phyloP scores from a whole-genome alignment of 2,888 invertebrate species.

The Cerastis leucographa region DNA sequence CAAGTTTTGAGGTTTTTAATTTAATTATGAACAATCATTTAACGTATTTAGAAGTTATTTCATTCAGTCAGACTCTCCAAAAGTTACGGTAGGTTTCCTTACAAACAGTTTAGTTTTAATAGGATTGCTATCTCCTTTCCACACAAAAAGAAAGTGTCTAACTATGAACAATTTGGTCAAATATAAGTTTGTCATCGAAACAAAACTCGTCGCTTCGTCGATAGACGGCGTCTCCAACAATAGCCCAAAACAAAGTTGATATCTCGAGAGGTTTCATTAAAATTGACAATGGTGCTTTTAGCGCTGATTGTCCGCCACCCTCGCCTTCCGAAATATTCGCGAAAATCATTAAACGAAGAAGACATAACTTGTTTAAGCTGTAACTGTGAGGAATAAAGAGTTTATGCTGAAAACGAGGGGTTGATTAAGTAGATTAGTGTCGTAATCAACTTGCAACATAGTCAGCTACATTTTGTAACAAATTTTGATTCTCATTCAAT shows the following conservation, averaged over 20 bases:
- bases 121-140: slow-evolving; percentile 32
- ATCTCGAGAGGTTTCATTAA: slow-evolving; percentile 73
- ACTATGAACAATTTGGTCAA: slow-evolving; percentile 58
- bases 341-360: slow-evolving; percentile 65
- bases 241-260: slow-evolving; percentile 70
- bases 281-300: slow-evolving; percentile 73
- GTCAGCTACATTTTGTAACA: slow-evolving; percentile 14
- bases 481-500: slow-evolving; percentile 35
- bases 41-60: not conserved
- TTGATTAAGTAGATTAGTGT: slow-evolving; percentile 49
- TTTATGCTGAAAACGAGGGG: slow-evolving; percentile 42
- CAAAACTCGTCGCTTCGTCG: slow-evolving; percentile 42
- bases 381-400: slow-evolving; percentile 54
- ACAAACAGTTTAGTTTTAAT: slow-evolving; percentile 45
- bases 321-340: slow-evolving; percentile 60
- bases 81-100: not conserved
- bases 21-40: not conserved
- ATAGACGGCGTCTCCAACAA: slow-evolving; percentile 54
- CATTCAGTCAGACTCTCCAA: not conserved
- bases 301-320: slow-evolving; percentile 66
- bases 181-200: slow-evolving; percentile 58
- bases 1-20: not conserved
- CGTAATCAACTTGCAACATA: slow-evolving; percentile 33
- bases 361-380: slow-evolving; percentile 63
- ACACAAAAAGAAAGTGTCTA: slow-evolving; percentile 52